Evolutionary conservation across 2,113 vertebrate species (phyloP), one percentile per base, ranked within the genome.

Genomic region (Mastomys coucha): DNA sequence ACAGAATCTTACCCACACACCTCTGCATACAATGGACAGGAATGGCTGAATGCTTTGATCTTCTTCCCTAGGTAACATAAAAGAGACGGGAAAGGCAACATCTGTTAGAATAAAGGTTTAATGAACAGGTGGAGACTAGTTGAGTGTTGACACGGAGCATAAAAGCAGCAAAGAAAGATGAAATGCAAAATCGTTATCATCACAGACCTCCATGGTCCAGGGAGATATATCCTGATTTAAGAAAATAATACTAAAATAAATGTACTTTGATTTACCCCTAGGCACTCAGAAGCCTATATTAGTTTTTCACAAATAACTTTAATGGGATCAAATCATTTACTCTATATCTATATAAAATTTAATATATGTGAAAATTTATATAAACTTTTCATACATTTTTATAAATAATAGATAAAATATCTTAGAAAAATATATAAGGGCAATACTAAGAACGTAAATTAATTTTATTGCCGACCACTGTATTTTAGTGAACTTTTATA

Each of bases 21-120:
- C 96, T 99, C 93, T 91, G 24, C 4, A 88, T 97, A 95, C 91
- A 98, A 91, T 95, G 95, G 87, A 91, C 60, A 98, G 97, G 84
- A 96, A 96, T 97, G 89, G 78, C 94, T 80, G 51, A 97, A 88
- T 26, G 39, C 98, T 98, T 98, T 98, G 98, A 98, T 98, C 97
- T 98, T 98, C 97, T 98, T 82, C 91, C 87, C 1, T 2, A 98
- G 78, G 96, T 93, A 84, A 96, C 93, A 96, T 95, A 93, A 97
- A 97, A 96, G 85, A 49, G 69, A 45, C 6, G 49, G 22, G 65
- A 3, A 96, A 91, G 82, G 67, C 33, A 95, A 94, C 97, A 97
- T 98, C 97, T 98, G 97, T 96, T 98, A 97, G 81, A 97, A 97
- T 97, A 96, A 36, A 67, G 36, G 26, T 94, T 97, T 98, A 97